Conservation (phyloP, 1,140 invertebrate species). For the Caenorhabditis brenneri region DNA sequence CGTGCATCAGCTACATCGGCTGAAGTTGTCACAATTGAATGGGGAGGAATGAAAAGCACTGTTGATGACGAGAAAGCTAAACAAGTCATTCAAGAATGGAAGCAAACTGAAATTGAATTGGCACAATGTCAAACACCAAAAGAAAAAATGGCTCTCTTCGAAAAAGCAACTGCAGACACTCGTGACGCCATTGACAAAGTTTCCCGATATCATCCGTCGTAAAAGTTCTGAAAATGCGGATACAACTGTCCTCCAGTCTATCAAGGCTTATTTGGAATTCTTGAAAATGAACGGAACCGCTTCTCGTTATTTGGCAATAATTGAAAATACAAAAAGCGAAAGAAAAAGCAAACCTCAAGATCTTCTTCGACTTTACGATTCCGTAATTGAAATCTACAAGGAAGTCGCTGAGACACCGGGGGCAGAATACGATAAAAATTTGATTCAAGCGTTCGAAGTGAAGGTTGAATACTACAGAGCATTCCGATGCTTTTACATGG, state of each 20-base stretch:
- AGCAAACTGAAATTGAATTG: slow-evolving; percentile 75
- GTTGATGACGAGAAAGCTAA: slow-evolving; percentile 74
- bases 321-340: slow-evolving; percentile 74
- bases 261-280: slow-evolving; percentile 29
- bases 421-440: slow-evolving; percentile 79
- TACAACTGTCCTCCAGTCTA: slow-evolving; percentile 28
- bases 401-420: slow-evolving; percentile 83
- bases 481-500: slow-evolving; percentile 84
- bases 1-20: slow-evolving; percentile 28
- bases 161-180: slow-evolving; percentile 89
- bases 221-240: slow-evolving; percentile 38
- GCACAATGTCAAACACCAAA: slow-evolving; percentile 45
- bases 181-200: slow-evolving; percentile 88
- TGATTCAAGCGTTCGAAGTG: slow-evolving; percentile 79
- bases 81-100: slow-evolving; percentile 79
- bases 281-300: slow-evolving; percentile 82
- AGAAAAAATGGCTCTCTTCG: slow-evolving; percentile 75
- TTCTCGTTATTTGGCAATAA: slow-evolving; percentile 84
- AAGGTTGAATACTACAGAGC: slow-evolving; percentile 77
- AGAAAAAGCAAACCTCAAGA: slow-evolving; percentile 81
- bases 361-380: slow-evolving; percentile 88
- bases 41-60: slow-evolving; percentile 44
- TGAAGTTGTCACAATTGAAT: slow-evolving; percentile 35
- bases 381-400: slow-evolving; percentile 81
- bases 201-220: slow-evolving; percentile 82